Evolutionary conservation across 2,113 vertebrate species (phyloP).

Genomic region (Rynchops niger): DNA sequence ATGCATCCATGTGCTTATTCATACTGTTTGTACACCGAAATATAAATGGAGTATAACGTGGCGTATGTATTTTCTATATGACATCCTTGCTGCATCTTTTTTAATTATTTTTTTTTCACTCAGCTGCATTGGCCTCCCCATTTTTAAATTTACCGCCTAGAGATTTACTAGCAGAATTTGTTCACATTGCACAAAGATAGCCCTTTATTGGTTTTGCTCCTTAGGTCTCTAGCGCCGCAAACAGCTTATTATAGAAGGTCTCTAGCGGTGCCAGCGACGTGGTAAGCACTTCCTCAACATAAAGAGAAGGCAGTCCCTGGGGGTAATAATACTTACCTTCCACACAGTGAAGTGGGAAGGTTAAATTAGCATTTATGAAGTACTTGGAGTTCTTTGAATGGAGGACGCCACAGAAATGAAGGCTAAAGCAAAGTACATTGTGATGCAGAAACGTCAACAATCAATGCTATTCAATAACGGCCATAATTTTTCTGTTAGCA

Average conservation of each 20-base stretch:
- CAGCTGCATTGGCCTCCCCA: background rate
- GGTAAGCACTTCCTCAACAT: background rate
- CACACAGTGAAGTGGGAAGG: background rate
- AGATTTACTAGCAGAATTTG: background rate
- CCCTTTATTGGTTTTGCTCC: background rate
- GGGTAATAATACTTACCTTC: background rate
- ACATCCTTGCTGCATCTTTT: background rate
- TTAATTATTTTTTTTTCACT: background rate
- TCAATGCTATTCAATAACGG: background rate
- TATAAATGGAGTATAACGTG: background rate
- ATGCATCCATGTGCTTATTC: background rate
- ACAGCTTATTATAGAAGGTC: background rate
- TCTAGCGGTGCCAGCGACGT: background rate
- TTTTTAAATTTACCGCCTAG: background rate
- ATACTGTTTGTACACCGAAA: background rate
- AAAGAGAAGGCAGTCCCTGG: background rate
- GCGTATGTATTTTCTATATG: background rate
- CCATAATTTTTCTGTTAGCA: conserved; percentile 6
- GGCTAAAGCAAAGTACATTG: background rate
- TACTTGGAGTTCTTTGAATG: background rate
- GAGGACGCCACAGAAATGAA: background rate
- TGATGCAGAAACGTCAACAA: background rate
- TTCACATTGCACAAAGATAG: background rate
- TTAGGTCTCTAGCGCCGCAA: background rate
- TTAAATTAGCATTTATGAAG: conserved; percentile 11